Evolutionary conservation across 1,140 invertebrate genomes (phyloP), one percentile per base, ranked within the genome.

Genomic region (Holcopasites calliopsidis): DNA sequence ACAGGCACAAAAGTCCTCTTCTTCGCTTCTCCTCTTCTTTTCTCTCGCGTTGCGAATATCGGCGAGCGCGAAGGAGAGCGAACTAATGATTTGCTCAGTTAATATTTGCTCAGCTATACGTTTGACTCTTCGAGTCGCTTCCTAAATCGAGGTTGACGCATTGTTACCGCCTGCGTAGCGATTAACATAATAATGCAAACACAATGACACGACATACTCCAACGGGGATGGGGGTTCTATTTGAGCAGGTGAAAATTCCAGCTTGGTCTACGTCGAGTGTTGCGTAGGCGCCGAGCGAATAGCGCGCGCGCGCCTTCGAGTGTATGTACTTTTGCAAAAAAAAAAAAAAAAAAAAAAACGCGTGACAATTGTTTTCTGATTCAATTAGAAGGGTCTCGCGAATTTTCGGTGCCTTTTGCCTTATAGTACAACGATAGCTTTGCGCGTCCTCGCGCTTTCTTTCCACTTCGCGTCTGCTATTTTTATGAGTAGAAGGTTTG

Each of bases 141-240:
- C 90, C 88, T 90, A 91, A 92, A 91, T 91, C 88, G 87, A 89
- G 88, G 88, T 89, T 90, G 90, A 88, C 87, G 87, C 80, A 91
- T 91, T 92, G 89, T 91, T 88, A 86, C 82, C 88, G 85, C 70
- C 79, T 82, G 78, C 83, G 82, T 86, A 85, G 85, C 86, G 86
- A 92, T 92, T 92, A 91, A 89, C 89, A 91, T 92, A 90, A 91
- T 89, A 91, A 92, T 90, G 87, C 89, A 91, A 91, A 91, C 85
- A 91, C 87, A 91, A 91, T 91, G 89, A 91, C 87, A 85, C 84
- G 70, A 58, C 77, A 71, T 47, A 77, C 79, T 80, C 83, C n/a
- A 84, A 79, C 80, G 83, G 47, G 76, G 65, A 69, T 64, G 73
- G 81, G 83, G 80, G 6, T 79, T 76, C 87, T 91, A 86, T 91